A percentile compares a stretch with the other conserved stretches of the same genome.
These are phyloP conservation scores for Dolichomitus sp. DNA, from an alignment of 2,888 invertebrate genomes.

Conservation along the genomic window DNA sequence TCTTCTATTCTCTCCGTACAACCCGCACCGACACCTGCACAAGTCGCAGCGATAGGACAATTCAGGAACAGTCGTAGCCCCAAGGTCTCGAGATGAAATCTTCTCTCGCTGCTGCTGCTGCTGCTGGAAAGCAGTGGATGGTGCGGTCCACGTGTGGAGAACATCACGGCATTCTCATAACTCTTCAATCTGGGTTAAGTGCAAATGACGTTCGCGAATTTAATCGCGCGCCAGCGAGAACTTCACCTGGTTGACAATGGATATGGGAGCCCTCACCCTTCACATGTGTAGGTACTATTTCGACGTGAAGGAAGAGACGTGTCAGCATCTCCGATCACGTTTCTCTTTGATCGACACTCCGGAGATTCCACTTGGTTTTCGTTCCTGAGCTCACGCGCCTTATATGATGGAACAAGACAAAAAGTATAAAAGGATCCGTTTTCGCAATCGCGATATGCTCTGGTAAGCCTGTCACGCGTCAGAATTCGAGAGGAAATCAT, in stretches of 20 bases:
- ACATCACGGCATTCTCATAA: constrained; percentile 28
- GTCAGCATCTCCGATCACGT: constrained; percentile 41
- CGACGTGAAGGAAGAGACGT: constrained; percentile 1
- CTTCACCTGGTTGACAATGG: constrained; percentile 13
- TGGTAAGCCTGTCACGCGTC: constrained; percentile 12
- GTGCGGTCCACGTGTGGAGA: constrained; percentile 3
- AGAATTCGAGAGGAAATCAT: constrained; percentile 12
- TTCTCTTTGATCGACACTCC: constrained; percentile 29
- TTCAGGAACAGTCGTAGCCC: constrained; percentile 24
- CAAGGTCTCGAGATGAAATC: constrained; percentile 70
- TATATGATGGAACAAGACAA: background rate
- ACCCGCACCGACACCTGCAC: background rate
- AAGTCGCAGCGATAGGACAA: constrained; percentile 1
- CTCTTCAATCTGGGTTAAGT: constrained; percentile 48
- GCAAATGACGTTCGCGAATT: constrained; percentile 44
- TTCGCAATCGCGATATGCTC: constrained; percentile 3
- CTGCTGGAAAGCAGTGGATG: constrained; percentile 61
- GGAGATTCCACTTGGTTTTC: background rate
- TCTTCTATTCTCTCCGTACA: constrained; percentile 24
- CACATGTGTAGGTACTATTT: constrained; percentile 13
- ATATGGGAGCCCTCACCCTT: background rate
- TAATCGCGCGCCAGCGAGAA: constrained; percentile 26
- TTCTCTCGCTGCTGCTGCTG: constrained; percentile 70
- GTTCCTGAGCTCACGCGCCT: background rate
- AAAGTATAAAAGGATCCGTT: constrained; percentile 25